Percentiles rank a stretch among this genome's conserved stretches.
Conservation (phyloP, 2,113 vertebrate genomes). For the Phaethornis superciliosus region DNA sequence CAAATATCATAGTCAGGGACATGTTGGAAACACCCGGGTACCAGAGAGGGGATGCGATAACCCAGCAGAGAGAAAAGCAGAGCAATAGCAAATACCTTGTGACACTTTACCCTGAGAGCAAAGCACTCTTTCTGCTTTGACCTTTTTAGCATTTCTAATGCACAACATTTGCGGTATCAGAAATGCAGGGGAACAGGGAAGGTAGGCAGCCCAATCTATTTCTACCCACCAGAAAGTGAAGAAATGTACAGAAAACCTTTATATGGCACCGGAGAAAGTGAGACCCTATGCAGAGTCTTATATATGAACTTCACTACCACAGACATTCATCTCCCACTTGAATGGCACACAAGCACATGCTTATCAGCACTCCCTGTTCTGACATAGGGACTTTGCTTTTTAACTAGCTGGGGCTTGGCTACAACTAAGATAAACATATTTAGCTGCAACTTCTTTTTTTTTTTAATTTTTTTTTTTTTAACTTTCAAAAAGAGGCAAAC, state of each 20-base stretch:
- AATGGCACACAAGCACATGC: not conserved
- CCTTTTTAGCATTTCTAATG: not conserved
- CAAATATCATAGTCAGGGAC: not conserved
- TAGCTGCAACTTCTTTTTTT: conserved; percentile 61
- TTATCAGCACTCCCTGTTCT: not conserved
- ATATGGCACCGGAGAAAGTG: not conserved
- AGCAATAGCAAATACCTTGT: not conserved
- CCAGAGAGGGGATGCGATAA: not conserved
- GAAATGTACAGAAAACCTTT: not conserved
- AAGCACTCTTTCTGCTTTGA: not conserved
- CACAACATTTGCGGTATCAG: not conserved
- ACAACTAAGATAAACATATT: conserved; percentile 66
- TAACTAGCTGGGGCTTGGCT: conserved; percentile 42
- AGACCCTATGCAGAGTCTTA: not conserved
- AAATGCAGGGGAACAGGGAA: not conserved
- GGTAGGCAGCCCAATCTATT: not conserved
- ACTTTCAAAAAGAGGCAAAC: conserved; percentile 79
- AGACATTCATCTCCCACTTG: not conserved
- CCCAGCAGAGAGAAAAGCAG: not conserved
- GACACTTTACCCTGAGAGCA: not conserved
- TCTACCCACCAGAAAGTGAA: not conserved
- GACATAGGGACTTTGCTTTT: conserved; percentile 25
- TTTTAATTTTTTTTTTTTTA: not conserved
- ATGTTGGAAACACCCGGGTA: not conserved
- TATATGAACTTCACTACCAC: not conserved